A percentile compares a stretch with the other conserved stretches of the same genome.
Conservation (phyloP, 30 jellyfish, hydroid and myxozoan genomes). For the Turritopsis rubra region DNA sequence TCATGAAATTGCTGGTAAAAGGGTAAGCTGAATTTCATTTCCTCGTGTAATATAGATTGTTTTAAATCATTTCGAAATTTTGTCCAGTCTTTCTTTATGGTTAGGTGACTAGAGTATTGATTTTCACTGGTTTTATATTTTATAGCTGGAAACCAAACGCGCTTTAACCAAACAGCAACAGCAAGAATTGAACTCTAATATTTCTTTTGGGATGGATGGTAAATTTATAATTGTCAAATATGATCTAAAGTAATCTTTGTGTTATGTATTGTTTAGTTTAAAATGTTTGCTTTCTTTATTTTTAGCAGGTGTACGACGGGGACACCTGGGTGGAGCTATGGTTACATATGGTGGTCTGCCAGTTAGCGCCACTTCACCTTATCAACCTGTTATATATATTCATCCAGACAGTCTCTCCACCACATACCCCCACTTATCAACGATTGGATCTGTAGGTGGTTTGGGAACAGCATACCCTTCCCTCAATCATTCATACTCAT, state of each 20-base stretch:
- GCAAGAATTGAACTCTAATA: background rate
- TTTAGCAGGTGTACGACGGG: constrained; percentile 14
- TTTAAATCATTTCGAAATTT: background rate
- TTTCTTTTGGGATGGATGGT: constrained; percentile 11
- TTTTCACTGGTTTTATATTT: too few species aligned
- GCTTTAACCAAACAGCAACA: constrained; percentile 41
- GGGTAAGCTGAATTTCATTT: constrained; percentile 19
- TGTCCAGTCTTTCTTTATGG: too few species aligned
- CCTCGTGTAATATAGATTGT: background rate
- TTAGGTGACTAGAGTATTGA: too few species aligned
- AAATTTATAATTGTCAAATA: background rate
- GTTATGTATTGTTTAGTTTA: background rate
- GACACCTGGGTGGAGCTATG: background rate
- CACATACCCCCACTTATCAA: constrained; percentile 24
- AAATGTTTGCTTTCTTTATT: background rate
- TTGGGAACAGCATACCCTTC: constrained; percentile 26
- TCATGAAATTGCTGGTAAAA: constrained; percentile 62
- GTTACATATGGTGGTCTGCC: constrained; percentile 26
- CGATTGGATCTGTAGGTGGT: constrained; percentile 22
- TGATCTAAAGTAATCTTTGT: too few species aligned
- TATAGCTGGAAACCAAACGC: constrained; percentile 43
- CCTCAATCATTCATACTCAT: background rate
- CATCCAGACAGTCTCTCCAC: constrained; percentile 40
- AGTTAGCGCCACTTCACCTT: constrained; percentile 20
- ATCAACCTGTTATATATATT: constrained; percentile 41